phyloP scores from a whole-genome alignment of 1,140 invertebrate species.

The Geopemphigus sp. region DNA sequence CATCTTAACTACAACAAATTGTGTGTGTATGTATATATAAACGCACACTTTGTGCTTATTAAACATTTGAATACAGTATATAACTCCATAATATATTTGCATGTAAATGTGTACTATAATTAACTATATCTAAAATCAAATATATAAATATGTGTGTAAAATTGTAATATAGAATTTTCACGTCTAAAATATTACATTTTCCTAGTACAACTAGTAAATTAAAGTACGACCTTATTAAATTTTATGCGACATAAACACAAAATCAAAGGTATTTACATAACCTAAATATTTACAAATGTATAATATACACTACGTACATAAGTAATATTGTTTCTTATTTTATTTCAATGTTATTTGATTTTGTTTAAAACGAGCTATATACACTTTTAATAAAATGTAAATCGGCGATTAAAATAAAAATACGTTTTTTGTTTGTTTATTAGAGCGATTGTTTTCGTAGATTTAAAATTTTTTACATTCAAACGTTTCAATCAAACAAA shows the following conservation, averaged over 20 bases:
- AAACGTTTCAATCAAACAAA: constrained; percentile 24
- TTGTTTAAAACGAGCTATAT: background rate
- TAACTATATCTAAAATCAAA: background rate
- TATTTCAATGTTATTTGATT: background rate
- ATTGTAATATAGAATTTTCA: background rate
- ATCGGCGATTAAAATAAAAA: background rate
- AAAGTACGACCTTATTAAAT: background rate
- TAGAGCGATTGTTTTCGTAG: background rate
- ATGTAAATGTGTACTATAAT: background rate
- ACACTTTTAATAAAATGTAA: background rate
- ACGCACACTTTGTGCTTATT: no score
- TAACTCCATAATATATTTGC: background rate
- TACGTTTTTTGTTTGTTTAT: background rate
- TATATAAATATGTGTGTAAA: background rate
- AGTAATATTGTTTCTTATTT: background rate
- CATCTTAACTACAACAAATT: background rate
- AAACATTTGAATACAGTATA: background rate
- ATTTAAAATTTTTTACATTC: background rate
- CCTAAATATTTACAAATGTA: background rate
- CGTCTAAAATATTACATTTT: background rate
- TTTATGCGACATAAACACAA: background rate
- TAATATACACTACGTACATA: background rate
- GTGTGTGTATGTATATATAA: background rate
- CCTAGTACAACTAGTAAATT: background rate
- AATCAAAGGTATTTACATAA: background rate